Evolutionary conservation across 2,888 invertebrate species (phyloP), one percentile per base, ranked within the genome.

Genomic region (Rhamphomyia laevipes): DNA sequence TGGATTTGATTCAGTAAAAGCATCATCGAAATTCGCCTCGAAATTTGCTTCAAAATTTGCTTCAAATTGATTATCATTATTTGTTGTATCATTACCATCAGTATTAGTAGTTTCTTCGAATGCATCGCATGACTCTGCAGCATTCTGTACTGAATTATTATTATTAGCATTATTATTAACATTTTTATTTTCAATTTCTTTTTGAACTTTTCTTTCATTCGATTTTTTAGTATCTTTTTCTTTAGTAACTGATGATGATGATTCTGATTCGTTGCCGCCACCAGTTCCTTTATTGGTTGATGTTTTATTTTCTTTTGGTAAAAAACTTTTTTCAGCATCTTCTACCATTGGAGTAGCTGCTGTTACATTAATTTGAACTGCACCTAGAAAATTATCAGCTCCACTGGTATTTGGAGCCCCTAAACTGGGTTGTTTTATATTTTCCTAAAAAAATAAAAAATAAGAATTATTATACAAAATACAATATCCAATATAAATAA

Each of bases 301-400:
- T 50, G 51, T 53, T 51, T 44, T 50, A 13, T 50, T 43, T 50
- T 46, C 46, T 21, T 46, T 47, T 48, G 51, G 42, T 45, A 54
- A 41, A 47, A 47, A 43, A 17, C 43, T 47, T 48, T 40, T 50
- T 35, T 6, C 51, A 44, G 51, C 78, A 63, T 89, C 88, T 71
- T 93, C 92, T 61, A 82, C 74, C 86, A 89, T 89, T 42, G 93
- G 93, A 41, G 93, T 93, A 55, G 93, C 92, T 48, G 91, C 91
- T 43, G 92, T 93, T 68, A 93, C 91, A 51, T 91, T 89, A 60
- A 93, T 92, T 70, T 89, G 86, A 47, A 88, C 89, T 59, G 88
- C 88, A 54, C 86, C 87, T 55, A 90, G 76, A 58, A 85, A 2
- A 15, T 10, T n/a, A 42, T 42, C 23, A 42, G 4, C 42, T 11